A percentile compares a stretch with the other conserved stretches of the same genome.
Evolutionary conservation across 2,888 invertebrate species (phyloP).

Genomic region (Morpho helenor): DNA sequence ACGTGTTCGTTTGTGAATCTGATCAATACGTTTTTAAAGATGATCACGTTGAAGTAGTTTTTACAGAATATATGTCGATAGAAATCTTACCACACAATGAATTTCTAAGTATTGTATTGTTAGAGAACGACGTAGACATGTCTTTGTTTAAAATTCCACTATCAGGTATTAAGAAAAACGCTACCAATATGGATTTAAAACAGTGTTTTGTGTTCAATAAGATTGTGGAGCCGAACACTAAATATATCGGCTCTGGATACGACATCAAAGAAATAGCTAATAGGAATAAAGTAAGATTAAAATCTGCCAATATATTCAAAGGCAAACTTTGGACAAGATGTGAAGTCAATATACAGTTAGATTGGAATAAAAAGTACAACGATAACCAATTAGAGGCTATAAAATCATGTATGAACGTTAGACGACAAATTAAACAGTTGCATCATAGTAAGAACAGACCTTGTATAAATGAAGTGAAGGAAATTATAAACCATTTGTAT

Average conservation of each 20-base stretch:
- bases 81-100: slow-evolving; percentile 65
- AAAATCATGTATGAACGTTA: slow-evolving; percentile 43
- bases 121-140: slow-evolving; percentile 50
- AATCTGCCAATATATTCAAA: slow-evolving; percentile 58
- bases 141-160: slow-evolving; percentile 41
- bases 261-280: slow-evolving; percentile 60
- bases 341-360: slow-evolving; percentile 47
- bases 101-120: slow-evolving; percentile 41
- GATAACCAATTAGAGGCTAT: slow-evolving; percentile 42
- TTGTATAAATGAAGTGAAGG: slow-evolving; percentile 38
- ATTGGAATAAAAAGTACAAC: slow-evolving; percentile 52
- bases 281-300: slow-evolving; percentile 54
- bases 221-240: slow-evolving; percentile 40
- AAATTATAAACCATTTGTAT: slow-evolving; percentile 53
- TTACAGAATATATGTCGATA: slow-evolving; percentile 80
- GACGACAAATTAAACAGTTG: slow-evolving; percentile 45
- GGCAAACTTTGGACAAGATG: slow-evolving; percentile 48
- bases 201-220: slow-evolving; percentile 41
- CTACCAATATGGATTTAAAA: slow-evolving; percentile 28
- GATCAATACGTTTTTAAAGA: slow-evolving; percentile 57
- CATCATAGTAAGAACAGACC: slow-evolving; percentile 49
- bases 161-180: slow-evolving; percentile 39
- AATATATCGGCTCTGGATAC: slow-evolving; percentile 55
- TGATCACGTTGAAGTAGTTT: slow-evolving; percentile 72
- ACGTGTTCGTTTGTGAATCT: slow-evolving; percentile 83